Base-by-base conservation (phyloP, 2,797 vertebrate genomes). In the Chloroceryle amazona region DNA sequence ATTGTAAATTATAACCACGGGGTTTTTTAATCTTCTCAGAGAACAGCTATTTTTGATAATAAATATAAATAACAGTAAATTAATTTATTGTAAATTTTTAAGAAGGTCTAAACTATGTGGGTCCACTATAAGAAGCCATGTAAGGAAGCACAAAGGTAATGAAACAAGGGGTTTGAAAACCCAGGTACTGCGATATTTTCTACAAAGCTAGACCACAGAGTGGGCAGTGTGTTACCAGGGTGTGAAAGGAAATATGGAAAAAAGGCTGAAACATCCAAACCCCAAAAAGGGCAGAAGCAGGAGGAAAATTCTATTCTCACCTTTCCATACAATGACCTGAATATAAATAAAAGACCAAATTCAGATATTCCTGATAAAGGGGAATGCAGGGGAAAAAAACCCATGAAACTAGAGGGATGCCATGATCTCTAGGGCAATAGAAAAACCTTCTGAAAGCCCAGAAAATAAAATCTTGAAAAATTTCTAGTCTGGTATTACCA, bases 1-100 rank as follows among this genome's bases (percentile, higher is more conserved):
- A 93, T 89, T 67, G 44, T 78, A 63, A 86, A 96, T 95, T 76
- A 89, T 39, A 81, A 57, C 47, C 35, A 44, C n/a, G 11, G 21
- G 0, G 13, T 61, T 76, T 87, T 81, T 52, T 10, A 21, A 60
- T 93, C 29, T 87, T 90, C 39, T 89, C 46, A 25, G 23, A 54
- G 26, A 81, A 68, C 31, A 76, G 10, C 17, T 83, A 18, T 54
- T 92, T 93, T 90, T 85, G 2, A 21, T 91, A 80, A 78, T 72
- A 87, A 82, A 91, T 37, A 61, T 42, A 91, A 91, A 61, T n/a
- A 90, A 6, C 6, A 57, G 4, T 51, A 82, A 89, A 76, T 91
- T 83, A 92, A 87, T 93, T 87, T 68, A 39, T 44, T 62, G 29
- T 29, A 79, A 63, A 70, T 67, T 65, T 92, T 89, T n/a, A 37